Conservation (phyloP, 2,888 invertebrate species). For the Capitulum mitella region DNA sequence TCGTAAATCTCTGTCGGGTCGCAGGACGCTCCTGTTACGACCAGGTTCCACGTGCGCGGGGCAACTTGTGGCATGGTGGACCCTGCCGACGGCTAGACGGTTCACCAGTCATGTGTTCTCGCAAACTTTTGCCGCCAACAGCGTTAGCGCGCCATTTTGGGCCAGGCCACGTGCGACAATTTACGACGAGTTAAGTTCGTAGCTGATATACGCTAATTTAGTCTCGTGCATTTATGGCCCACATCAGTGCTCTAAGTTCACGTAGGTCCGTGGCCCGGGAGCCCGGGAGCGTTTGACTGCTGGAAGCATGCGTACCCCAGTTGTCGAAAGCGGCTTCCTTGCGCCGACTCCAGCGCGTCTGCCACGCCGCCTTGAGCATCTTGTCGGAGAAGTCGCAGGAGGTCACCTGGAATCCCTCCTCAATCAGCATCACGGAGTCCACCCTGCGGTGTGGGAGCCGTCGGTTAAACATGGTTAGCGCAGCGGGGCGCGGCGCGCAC, state of each 20-base stretch:
- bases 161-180: too few species aligned
- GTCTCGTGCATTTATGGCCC: background rate
- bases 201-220: background rate
- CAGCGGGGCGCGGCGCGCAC: background rate
- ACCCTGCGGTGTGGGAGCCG: slow-evolving; percentile 53
- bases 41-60: slow-evolving; percentile 23
- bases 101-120: background rate
- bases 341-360: slow-evolving; percentile 73
- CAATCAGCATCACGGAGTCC: slow-evolving; percentile 78
- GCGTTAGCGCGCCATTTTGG: too few species aligned
- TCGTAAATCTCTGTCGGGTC: slow-evolving; percentile 68
- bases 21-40: background rate
- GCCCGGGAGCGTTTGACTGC: too few species aligned
- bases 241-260: too few species aligned
- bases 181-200: background rate
- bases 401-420: slow-evolving; percentile 77
- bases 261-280: background rate
- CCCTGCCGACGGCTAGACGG: background rate
- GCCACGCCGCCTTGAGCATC: slow-evolving; percentile 82
- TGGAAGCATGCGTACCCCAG: slow-evolving; percentile 60
- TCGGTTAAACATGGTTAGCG: background rate
- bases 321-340: slow-evolving; percentile 69
- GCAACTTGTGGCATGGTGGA: background rate
- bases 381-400: slow-evolving; percentile 87
- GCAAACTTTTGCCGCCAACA: background rate